These are phyloP conservation scores for Drosophila jambulina DNA, from an alignment of 1,140 invertebrate genomes.

Conservation along the genomic window DNA sequence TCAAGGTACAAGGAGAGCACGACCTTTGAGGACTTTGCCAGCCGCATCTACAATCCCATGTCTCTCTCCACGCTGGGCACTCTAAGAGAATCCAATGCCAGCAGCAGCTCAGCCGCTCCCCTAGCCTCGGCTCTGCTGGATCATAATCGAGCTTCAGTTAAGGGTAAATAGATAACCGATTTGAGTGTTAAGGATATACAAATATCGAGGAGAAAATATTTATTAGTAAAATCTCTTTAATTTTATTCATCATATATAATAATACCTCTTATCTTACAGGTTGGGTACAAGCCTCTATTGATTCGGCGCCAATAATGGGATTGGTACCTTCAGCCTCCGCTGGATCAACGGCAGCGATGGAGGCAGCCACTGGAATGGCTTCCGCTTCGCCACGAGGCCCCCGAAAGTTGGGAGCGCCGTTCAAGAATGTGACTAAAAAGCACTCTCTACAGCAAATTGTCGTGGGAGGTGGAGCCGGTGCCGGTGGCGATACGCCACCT, in stretches of 20 bases:
- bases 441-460: constrained; percentile 78
- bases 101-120: constrained; percentile 74
- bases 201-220: too few relatives aligned
- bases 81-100: constrained; percentile 68
- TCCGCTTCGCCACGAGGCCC: constrained; percentile 85
- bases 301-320: constrained; percentile 66
- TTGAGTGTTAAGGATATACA: too few relatives aligned
- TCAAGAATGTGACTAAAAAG: constrained; percentile 85
- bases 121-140: constrained; percentile 86
- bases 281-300: constrained; percentile 83
- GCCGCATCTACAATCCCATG: constrained; percentile 93
- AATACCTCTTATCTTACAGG: constrained; percentile 42
- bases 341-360: constrained; percentile 78
- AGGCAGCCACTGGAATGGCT: constrained; percentile 59
- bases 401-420: constrained; percentile 85
- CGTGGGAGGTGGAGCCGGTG: constrained; percentile 61
- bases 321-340: constrained; percentile 73
- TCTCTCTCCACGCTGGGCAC: constrained; percentile 84
- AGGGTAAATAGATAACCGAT: constrained; percentile 45
- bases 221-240: not conserved
- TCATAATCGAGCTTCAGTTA: constrained; percentile 83
- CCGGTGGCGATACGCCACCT: constrained; percentile 84
- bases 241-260: not conserved
- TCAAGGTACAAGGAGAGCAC: constrained; percentile 94
- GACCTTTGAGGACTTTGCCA: constrained; percentile 96